A percentile compares a stretch with the other conserved stretches of the same genome.
These are phyloP conservation scores for Myioborus miniatus DNA, from an alignment of 2,797 vertebrate genomes.

Conservation along the genomic window DNA sequence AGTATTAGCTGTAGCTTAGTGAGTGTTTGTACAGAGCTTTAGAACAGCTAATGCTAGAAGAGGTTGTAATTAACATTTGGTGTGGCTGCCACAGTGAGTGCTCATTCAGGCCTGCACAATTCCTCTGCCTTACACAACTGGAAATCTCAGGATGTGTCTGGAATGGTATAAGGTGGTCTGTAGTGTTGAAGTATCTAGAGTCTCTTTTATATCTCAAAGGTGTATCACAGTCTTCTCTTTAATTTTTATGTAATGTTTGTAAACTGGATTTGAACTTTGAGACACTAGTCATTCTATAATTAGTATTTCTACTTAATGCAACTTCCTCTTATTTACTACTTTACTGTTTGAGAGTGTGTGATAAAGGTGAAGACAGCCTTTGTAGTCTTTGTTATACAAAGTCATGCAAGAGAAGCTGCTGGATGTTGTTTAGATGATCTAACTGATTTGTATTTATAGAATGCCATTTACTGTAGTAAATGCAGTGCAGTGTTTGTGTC, in stretches of 20 bases:
- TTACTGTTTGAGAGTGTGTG: not conserved
- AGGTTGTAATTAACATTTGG: not conserved
- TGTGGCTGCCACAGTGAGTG: not conserved
- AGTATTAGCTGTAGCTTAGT: not conserved
- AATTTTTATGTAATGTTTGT: not conserved
- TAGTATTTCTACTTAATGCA: not conserved
- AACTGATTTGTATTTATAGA: conserved; percentile 36
- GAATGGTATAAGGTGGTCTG: not conserved
- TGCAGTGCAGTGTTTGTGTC: conserved; percentile 2
- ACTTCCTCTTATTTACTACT: conserved; percentile 32
- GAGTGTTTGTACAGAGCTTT: not conserved
- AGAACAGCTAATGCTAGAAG: not conserved
- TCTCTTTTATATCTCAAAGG: not conserved
- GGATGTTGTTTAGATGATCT: conserved; percentile 41
- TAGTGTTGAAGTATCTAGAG: not conserved
- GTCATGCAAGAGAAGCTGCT: conserved; percentile 30
- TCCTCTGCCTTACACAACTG: not conserved
- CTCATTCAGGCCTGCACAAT: not conserved
- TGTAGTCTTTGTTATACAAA: conserved; percentile 15
- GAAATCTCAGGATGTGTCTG: not conserved
- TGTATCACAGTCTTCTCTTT: not conserved
- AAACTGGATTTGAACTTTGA: not conserved
- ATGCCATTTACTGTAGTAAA: conserved; percentile 36
- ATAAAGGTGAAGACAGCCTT: conserved; percentile 15
- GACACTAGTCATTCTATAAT: not conserved